Evolutionary conservation across 2,888 invertebrate genomes (phyloP), one percentile per base, ranked within the genome.

Genomic region (Erebia aethiops): DNA sequence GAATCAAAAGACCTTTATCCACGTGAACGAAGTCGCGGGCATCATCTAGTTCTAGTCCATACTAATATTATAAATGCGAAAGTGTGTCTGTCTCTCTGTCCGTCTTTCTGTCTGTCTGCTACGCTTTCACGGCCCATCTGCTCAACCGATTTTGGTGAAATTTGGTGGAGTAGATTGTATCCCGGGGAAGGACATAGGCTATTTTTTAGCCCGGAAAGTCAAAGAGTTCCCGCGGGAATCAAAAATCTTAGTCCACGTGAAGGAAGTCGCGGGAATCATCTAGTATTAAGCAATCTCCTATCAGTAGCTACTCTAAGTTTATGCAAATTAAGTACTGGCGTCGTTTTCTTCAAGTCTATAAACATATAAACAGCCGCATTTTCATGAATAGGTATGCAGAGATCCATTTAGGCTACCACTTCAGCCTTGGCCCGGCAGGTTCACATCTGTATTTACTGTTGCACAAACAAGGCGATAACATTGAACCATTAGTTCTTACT

Each of bases 341-440:
- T 35, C 63, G 49, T 63, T 64, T 56, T 61, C 67, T 67, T 16
- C 61, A 16, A 56, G 41, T 21, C 49, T 66, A 49, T 56, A 61
- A n/a, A n/a, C n/a, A n/a, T n/a, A 46, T 56, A 64, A 65, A 60
- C 64, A 52, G 16, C 52, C 26, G 62, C 49, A 58, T 71, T 52
- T 65, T 61, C 64, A 65, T 68, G 71, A 71, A 68, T 68, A 71
- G 65, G 56, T 64, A 71, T 68, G 56, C 68, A 71, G 61, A 68
- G 61, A 35, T 66, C 49, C 46, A 66, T 67, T 57, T 63, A 63
- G 43, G 63, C 60, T 35, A 11, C 62, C 54, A 51, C 61, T 46
- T 54, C 65, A 68, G 41, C 68, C 71, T 71, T 68, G 71, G 68
- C 61, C 67, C 43, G 66, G 43, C 69, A 60, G 51, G 57, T 57